A percentile compares a stretch with the other conserved stretches of the same genome.
Conservation (phyloP, 2,113 vertebrate species). For the Elephas maximus region DNA sequence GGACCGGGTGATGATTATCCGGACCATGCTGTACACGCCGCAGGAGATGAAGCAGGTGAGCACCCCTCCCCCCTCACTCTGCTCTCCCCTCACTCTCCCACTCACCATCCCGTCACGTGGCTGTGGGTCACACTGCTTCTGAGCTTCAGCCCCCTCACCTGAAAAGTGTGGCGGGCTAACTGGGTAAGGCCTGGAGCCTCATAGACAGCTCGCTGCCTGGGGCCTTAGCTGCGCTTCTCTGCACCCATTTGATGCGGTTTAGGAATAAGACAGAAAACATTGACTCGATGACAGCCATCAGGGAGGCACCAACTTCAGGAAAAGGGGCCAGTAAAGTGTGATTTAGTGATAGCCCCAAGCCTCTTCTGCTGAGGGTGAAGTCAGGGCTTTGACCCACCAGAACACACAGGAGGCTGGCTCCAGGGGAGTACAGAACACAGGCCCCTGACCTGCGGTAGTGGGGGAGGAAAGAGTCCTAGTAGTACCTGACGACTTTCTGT, state of each 20-base stretch:
- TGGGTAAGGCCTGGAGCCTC: not conserved
- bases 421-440: not conserved
- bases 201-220: not conserved
- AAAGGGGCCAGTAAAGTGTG: not conserved
- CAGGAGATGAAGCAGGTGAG: slow-evolving; percentile 99
- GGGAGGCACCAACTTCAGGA: not conserved
- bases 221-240: not conserved
- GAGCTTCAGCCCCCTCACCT: not conserved
- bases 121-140: not conserved
- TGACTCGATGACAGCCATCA: not conserved
- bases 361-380: not conserved
- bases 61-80: accelerated
- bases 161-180: not conserved
- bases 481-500: not conserved
- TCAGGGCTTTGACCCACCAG: not conserved
- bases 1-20: slow-evolving; percentile 98
- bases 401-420: not conserved
- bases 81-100: not conserved
- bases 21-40: slow-evolving; percentile 97
- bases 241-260: not conserved
- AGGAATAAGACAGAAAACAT: not conserved
- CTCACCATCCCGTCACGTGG: not conserved
- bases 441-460: not conserved
- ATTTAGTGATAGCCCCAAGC: not conserved
- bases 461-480: not conserved